Evolutionary conservation across 2,888 invertebrate species (phyloP).

Genomic region (Callimorpha dominula): DNA sequence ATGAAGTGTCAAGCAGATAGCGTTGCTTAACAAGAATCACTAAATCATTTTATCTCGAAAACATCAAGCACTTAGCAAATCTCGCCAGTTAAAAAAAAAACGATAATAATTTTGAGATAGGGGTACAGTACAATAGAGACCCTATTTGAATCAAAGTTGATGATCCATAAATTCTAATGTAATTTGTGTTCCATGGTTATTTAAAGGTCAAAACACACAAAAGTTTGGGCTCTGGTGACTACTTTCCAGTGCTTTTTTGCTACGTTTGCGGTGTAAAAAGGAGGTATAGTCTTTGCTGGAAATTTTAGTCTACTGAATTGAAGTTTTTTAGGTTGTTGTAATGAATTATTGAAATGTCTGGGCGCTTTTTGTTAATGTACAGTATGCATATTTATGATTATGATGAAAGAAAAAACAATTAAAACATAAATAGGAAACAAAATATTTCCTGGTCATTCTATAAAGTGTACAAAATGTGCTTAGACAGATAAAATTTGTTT

Average conservation of each 20-base stretch:
- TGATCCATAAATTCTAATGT: too few relatives aligned
- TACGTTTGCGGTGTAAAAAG: too few relatives aligned
- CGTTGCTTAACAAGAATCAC: constrained; percentile 27
- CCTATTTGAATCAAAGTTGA: not conserved
- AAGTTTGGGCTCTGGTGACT: too few relatives aligned
- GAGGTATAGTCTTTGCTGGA: too few relatives aligned
- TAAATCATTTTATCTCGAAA: constrained; percentile 40
- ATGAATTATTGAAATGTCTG: too few relatives aligned
- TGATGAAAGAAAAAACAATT: not conserved
- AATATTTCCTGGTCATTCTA: not conserved
- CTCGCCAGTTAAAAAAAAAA: constrained; percentile 28
- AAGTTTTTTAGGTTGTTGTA: too few relatives aligned
- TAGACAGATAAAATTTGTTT: not conserved
- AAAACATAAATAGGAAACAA: not conserved
- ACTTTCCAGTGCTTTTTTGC: too few relatives aligned
- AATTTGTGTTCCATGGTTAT: too few relatives aligned
- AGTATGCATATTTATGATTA: too few relatives aligned
- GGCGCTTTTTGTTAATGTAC: too few relatives aligned
- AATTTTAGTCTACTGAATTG: too few relatives aligned
- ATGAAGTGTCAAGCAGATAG: constrained; percentile 32
- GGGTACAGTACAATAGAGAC: constrained; percentile 11
- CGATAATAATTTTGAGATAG: constrained; percentile 25
- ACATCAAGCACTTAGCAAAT: constrained; percentile 37
- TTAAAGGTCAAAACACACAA: too few relatives aligned
- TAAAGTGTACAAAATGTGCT: not conserved